phyloP scores from a whole-genome alignment of 1,140 invertebrate species.

The Tetranychus cinnabarinus region DNA sequence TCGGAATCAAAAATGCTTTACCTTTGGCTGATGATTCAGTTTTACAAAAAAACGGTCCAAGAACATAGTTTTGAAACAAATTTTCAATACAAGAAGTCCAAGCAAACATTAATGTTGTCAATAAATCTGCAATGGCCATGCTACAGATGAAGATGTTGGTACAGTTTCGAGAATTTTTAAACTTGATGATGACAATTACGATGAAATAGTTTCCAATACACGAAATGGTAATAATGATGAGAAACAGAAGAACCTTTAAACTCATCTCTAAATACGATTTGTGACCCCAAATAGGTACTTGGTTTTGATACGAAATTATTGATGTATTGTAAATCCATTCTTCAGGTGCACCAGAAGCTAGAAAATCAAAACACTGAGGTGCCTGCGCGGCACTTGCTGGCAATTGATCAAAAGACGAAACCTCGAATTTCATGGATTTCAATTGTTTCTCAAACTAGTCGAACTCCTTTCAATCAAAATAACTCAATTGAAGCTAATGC shows the following conservation, averaged over 20 bases:
- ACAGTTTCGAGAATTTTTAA: neutral
- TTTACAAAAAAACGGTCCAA: slow-evolving; percentile 39
- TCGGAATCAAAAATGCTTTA: slow-evolving; percentile 16
- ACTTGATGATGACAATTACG: neutral
- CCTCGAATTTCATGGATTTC: too few relatives aligned
- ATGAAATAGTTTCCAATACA: neutral
- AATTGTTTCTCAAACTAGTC: too few relatives aligned
- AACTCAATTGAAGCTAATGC: too few relatives aligned
- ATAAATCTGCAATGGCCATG: slow-evolving; percentile 1
- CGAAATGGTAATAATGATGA: neutral
- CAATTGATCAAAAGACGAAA: too few relatives aligned
- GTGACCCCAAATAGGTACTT: neutral
- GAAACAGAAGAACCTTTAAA: neutral
- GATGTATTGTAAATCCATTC: too few relatives aligned
- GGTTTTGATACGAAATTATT: too few relatives aligned
- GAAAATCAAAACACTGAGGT: too few relatives aligned
- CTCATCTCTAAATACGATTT: neutral
- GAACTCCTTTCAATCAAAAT: too few relatives aligned
- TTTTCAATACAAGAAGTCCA: neutral
- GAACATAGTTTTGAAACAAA: slow-evolving; percentile 37
- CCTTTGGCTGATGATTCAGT: slow-evolving; percentile 41
- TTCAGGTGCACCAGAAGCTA: too few relatives aligned
- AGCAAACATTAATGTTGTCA: neutral
- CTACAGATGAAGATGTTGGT: slow-evolving; percentile 2
- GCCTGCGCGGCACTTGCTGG: too few relatives aligned